phyloP scores from a whole-genome alignment of 2,797 vertebrate genomes.

The Cossypha caffra region DNA sequence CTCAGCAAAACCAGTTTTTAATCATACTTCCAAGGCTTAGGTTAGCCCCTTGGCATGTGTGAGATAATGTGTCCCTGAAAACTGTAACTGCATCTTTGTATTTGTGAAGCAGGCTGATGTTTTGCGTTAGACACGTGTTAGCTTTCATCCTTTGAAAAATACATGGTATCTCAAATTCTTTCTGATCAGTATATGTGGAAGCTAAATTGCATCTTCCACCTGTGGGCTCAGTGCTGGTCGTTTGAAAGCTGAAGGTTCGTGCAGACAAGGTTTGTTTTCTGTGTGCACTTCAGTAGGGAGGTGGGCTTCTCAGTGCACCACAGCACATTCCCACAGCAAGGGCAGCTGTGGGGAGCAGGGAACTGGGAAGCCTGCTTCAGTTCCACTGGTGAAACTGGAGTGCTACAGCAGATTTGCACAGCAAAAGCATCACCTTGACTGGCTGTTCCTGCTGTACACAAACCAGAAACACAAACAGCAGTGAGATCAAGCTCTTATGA shows the following conservation, averaged over 20 bases:
- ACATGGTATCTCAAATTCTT: neutral
- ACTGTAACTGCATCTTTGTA: neutral
- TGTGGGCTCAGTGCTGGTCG: neutral
- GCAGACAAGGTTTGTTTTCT: neutral
- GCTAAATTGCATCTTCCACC: neutral
- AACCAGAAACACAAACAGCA: neutral
- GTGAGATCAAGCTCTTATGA: neutral
- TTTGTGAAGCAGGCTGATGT: neutral
- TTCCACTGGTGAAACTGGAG: rapidly evolving
- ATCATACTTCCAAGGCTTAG: neutral
- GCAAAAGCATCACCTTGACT: neutral
- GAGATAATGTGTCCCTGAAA: neutral
- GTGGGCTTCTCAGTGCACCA: neutral
- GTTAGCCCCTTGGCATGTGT: neutral
- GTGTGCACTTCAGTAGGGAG: neutral
- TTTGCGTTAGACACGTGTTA: neutral
- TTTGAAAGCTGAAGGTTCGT: neutral
- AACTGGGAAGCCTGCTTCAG: neutral
- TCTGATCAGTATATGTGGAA: neutral
- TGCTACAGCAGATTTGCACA: neutral
- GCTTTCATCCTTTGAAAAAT: neutral
- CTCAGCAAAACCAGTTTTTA: neutral
- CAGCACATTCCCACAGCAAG: neutral
- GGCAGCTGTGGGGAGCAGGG: neutral
- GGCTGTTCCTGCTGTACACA: neutral